These are phyloP conservation scores for Colossoma macropomum DNA, from an alignment of 2,113 vertebrate genomes.

Conservation along the genomic window DNA sequence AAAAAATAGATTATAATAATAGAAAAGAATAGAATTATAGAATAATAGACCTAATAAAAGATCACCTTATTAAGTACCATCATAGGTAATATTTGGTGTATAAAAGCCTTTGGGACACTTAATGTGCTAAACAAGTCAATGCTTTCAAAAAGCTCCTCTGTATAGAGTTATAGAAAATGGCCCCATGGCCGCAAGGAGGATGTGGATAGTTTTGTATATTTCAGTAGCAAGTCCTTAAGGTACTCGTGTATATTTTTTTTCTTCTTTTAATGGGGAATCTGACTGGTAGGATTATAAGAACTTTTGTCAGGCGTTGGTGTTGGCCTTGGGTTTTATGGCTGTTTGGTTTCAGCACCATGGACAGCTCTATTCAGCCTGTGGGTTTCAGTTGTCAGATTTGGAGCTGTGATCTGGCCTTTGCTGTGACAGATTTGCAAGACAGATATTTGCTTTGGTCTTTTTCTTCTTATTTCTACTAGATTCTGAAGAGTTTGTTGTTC, in stretches of 20 bases:
- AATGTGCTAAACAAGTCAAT: not conserved
- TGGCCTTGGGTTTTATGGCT: not conserved
- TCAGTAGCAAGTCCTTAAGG: not conserved
- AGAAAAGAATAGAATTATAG: no score
- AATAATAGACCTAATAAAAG: no score
- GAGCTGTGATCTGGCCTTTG: not conserved
- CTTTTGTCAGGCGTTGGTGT: not conserved
- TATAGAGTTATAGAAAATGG: not conserved
- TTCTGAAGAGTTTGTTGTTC: not conserved
- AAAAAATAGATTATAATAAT: no score
- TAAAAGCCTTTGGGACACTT: no score
- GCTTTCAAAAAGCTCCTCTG: not conserved
- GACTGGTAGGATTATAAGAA: not conserved
- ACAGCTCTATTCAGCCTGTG: not conserved
- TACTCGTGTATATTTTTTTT: not conserved
- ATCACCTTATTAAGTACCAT: no score
- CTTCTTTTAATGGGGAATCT: not conserved
- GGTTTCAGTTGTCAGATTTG: not conserved
- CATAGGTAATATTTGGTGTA: no score
- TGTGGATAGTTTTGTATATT: not conserved
- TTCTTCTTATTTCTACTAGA: not conserved
- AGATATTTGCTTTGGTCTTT: not conserved
- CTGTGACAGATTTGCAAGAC: not conserved
- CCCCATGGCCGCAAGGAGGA: not conserved
- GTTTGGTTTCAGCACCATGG: slow-evolving; percentile 8